Evolutionary conservation across 2,888 invertebrate genomes (phyloP).

Genomic region (Apamea crenata): DNA sequence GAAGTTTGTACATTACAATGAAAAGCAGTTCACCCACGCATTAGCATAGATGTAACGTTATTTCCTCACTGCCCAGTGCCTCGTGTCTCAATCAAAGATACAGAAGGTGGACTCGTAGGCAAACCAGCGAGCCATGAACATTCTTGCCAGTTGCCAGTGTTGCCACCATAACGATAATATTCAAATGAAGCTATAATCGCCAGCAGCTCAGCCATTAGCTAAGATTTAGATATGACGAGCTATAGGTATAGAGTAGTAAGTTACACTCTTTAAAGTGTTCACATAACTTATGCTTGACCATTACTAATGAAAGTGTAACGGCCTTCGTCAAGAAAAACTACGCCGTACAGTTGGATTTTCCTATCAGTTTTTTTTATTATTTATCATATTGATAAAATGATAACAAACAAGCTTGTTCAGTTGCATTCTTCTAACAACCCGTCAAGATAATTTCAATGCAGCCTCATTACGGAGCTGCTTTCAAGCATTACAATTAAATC

Average conservation of each 20-base stretch:
- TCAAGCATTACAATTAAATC: conserved; percentile 16
- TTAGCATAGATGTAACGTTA: conserved; percentile 10
- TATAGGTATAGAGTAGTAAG: conserved; percentile 49
- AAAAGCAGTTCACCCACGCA: conserved; percentile 45
- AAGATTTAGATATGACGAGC: conserved; percentile 62
- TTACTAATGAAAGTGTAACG: neutral
- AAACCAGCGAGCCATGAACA: conserved; percentile 67
- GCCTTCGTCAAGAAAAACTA: neutral
- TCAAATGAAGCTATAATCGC: conserved; percentile 77
- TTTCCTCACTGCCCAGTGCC: conserved; percentile 22
- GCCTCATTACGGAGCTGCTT: neutral
- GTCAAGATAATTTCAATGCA: neutral
- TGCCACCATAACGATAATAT: conserved; percentile 75
- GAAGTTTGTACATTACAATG: conserved; percentile 20
- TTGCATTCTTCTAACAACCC: neutral
- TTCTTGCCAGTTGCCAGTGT: conserved; percentile 66
- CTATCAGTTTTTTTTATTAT: neutral
- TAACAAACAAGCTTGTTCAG: neutral
- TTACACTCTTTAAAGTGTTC: neutral
- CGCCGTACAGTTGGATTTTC: neutral
- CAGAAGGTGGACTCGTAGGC: conserved; percentile 58
- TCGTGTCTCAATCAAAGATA: conserved; percentile 66
- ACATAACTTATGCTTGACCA: neutral
- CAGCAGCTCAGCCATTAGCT: conserved; percentile 62
- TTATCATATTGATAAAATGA: neutral